Evolutionary conservation across 2,888 invertebrate species (phyloP).

Genomic region (Biston stratarius): DNA sequence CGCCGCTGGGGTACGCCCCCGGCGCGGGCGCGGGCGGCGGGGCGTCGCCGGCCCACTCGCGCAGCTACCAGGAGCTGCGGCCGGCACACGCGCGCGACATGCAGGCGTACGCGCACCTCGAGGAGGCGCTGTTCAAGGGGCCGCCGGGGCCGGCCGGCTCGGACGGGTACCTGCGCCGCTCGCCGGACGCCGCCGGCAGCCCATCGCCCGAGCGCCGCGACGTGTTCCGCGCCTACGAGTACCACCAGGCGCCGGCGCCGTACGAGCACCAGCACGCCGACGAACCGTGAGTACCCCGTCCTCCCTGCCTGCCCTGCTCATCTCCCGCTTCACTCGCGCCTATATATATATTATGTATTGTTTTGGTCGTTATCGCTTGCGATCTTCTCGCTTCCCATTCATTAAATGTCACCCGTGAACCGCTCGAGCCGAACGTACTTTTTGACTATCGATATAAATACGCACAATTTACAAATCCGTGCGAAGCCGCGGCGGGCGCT

Average conservation of each 20-base stretch:
- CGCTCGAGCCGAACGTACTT: too few relatives aligned
- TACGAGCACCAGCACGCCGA: constrained; percentile 71
- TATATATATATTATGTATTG: neutral
- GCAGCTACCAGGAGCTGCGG: constrained; percentile 83
- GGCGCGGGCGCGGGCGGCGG: constrained; percentile 48
- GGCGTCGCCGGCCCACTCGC: constrained; percentile 75
- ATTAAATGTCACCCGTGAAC: too few relatives aligned
- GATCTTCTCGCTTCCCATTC: neutral
- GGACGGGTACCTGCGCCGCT: constrained; percentile 67
- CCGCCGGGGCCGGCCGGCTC: constrained; percentile 65
- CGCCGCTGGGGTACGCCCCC: constrained; percentile 74
- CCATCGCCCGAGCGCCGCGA: constrained; percentile 71
- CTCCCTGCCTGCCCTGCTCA: neutral
- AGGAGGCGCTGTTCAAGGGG: constrained; percentile 68
- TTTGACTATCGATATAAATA: too few relatives aligned
- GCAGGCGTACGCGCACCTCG: constrained; percentile 78
- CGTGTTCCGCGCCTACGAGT: constrained; percentile 69
- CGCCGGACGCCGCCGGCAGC: constrained; percentile 65
- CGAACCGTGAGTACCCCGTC: constrained; percentile 60
- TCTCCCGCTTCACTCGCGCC: neutral
- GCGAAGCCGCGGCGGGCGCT: too few relatives aligned
- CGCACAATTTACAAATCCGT: too few relatives aligned
- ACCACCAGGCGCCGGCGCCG: constrained; percentile 61
- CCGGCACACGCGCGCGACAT: constrained; percentile 78
- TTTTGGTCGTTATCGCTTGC: constrained; percentile 1